Percentiles rank a stretch among this genome's conserved stretches.
Conservation (phyloP, 2,888 invertebrate genomes). For the Tenthredo notha region DNA sequence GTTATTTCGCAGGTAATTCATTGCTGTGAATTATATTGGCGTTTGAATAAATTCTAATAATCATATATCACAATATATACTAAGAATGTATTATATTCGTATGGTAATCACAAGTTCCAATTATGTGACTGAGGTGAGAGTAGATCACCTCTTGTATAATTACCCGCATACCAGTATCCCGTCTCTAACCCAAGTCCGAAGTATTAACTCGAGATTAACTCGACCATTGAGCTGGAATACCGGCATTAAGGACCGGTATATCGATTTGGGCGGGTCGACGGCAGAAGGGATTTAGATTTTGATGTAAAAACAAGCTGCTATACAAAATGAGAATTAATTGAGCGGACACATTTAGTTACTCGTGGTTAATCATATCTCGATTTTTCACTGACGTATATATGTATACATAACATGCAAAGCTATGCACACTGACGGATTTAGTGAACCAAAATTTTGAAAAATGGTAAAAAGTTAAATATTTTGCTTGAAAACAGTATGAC, state of each 20-base stretch:
- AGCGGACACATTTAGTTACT: not conserved
- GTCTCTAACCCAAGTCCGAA: slow-evolving; percentile 27
- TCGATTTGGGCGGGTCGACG: slow-evolving; percentile 29
- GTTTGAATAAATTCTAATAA: not conserved
- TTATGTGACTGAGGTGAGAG: slow-evolving; percentile 24
- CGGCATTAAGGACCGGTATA: slow-evolving; percentile 37
- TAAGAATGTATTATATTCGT: not conserved
- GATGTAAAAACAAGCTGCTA: not conserved
- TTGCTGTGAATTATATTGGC: not conserved
- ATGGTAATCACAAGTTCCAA: slow-evolving; percentile 3
- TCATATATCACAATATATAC: not conserved
- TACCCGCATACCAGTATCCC: slow-evolving; percentile 36
- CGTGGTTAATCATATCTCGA: not conserved
- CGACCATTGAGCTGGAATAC: slow-evolving; percentile 46
- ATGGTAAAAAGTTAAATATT: not conserved
- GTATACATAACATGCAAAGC: not conserved
- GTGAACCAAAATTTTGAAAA: not conserved
- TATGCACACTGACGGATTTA: not conserved
- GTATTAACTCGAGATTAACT: slow-evolving; percentile 52
- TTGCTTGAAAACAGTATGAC: not conserved
- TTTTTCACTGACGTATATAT: not conserved
- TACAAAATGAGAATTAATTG: slow-evolving; percentile 1
- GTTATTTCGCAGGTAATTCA: not conserved
- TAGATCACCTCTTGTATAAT: slow-evolving; percentile 38
- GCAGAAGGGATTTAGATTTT: not conserved